Conservation (phyloP, 2,797 vertebrate genomes). For the Sparidentex hasta region DNA sequence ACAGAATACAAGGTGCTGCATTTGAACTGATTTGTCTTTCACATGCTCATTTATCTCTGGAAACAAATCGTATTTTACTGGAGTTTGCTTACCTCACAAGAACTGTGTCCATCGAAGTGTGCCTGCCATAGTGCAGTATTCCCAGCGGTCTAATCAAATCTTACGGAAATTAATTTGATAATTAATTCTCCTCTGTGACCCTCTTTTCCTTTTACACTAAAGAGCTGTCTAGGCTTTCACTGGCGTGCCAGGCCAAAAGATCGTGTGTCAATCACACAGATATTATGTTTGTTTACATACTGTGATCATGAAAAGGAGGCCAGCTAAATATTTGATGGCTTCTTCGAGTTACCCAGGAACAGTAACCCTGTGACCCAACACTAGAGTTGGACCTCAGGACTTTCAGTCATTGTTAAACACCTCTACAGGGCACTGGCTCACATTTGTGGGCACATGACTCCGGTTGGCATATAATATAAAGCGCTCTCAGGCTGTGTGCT, state of each 20-base stretch:
- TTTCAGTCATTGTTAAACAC: constrained; percentile 77
- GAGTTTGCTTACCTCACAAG: constrained; percentile 28
- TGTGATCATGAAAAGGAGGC: constrained; percentile 80
- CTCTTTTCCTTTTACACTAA: constrained; percentile 63
- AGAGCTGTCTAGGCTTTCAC: constrained; percentile 76
- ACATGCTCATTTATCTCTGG: constrained; percentile 24
- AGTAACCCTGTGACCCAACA: constrained; percentile 78
- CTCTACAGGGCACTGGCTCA: constrained; percentile 60
- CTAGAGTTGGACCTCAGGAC: constrained; percentile 65
- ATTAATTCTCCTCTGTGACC: constrained; percentile 47
- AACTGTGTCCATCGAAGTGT: not conserved
- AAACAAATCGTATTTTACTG: constrained; percentile 15
- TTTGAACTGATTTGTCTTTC: constrained; percentile 13
- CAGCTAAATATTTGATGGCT: constrained; percentile 84
- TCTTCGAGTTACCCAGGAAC: constrained; percentile 85
- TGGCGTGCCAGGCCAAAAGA: constrained; percentile 55
- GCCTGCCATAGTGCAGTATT: constrained; percentile 1
- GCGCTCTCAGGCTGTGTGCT: constrained; percentile 29
- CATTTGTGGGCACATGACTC: constrained; percentile 52
- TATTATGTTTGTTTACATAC: constrained; percentile 84
- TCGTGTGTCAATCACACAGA: constrained; percentile 77
- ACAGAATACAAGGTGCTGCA: constrained; percentile 1
- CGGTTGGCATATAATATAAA: constrained; percentile 42
- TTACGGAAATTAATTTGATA: constrained; percentile 52
- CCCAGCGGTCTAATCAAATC: constrained; percentile 36